Evolutionary conservation across 1,140 invertebrate genomes (phyloP), one percentile per base, ranked within the genome.

Genomic region (Caenorhabditis remanei): DNA sequence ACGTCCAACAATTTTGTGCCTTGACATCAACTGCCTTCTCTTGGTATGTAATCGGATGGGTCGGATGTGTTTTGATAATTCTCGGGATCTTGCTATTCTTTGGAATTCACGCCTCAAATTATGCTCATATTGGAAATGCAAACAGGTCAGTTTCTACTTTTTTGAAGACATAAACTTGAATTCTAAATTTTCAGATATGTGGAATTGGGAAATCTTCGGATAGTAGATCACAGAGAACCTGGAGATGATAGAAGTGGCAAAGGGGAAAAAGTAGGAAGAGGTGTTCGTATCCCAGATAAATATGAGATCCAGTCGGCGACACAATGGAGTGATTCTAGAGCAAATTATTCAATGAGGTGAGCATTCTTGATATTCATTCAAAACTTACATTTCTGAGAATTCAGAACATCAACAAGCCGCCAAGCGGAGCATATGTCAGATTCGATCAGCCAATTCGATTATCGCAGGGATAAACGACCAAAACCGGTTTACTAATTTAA

Each of bases 31-130:
- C 86, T 19, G 86, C 86, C 13, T 65, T 67, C 58, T 67, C 84
- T n/a, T 61, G 84, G 84, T 87, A 87, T 48, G 71, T 87, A 55
- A 71, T 87, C 48, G 86, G 86, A 61, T 87, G 86, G 86, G 86
- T 87, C 41, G 86, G 86, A 24, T 56, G 55, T 43, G 46, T 48
- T 40, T 43, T 87, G 4, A 71, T 87, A 13, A 61, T 87, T 58
- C 55, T 87, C 9, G 86, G 86, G 21, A 53, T 87, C 8, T 14
- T 53, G 2, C 19, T 87, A 24, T 87, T 83, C 43, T 71, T 87
- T n/a, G 75, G 46, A 50, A 75, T 87, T 63, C 75, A 87, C 55
- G 50, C 86, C 4, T 71, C 86, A 4, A 87, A 87, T 32, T 87
- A 87, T 83, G 86, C 86, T n/a, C 86, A 87, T 65, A 75, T 87